phyloP scores from a whole-genome alignment of 2,797 vertebrate species.

The Schizopygopsis pylzovi region DNA sequence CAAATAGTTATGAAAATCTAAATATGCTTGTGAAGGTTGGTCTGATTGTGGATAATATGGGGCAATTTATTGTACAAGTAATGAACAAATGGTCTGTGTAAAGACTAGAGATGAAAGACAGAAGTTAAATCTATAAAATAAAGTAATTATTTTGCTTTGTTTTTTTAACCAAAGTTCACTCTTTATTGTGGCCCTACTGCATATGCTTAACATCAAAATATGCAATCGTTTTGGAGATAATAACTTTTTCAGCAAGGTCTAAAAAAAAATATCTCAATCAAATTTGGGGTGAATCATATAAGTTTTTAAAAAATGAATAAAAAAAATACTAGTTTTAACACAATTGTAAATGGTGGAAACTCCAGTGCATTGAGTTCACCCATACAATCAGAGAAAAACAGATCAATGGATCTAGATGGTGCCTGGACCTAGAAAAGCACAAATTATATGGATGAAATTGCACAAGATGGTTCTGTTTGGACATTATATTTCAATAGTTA shows the following conservation, averaged over 20 bases:
- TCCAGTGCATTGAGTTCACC: neutral
- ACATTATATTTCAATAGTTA: neutral
- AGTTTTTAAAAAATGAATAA: too few species aligned
- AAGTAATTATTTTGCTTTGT: too few species aligned
- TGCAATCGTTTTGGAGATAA: neutral
- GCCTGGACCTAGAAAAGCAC: neutral
- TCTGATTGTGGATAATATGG: neutral
- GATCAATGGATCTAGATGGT: neutral
- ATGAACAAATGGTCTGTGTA: neutral
- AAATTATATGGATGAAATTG: neutral
- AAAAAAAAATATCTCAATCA: too few species aligned
- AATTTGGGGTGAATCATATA: neutral
- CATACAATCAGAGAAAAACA: neutral
- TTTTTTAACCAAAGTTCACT: neutral
- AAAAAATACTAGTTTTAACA: neutral
- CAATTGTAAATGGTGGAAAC: neutral
- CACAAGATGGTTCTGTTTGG: constrained; percentile 4
- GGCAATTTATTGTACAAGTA: neutral
- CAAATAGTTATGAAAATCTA: neutral
- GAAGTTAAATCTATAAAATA: too few species aligned
- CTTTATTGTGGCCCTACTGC: neutral
- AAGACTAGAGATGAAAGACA: neutral
- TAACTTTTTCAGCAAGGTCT: too few species aligned
- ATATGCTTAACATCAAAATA: neutral
- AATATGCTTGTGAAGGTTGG: too few species aligned